Evolutionary conservation across 2,113 vertebrate species (phyloP).

Genomic region (Bufo gargarizans): DNA sequence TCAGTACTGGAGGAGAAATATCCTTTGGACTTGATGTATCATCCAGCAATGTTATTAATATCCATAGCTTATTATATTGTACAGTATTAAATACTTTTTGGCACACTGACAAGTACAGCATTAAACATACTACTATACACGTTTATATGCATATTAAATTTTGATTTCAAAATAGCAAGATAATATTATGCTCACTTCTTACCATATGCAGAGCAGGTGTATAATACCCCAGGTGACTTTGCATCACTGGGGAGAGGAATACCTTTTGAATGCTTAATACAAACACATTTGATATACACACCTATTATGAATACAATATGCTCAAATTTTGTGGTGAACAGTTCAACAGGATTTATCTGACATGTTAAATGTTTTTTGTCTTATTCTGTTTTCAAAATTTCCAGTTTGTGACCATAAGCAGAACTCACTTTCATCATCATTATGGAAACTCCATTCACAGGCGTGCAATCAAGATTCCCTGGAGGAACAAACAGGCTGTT

Average conservation of each 20-base stretch:
- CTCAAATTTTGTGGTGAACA: background rate
- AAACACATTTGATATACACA: background rate
- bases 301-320: background rate
- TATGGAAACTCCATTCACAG: slow-evolving; percentile 33
- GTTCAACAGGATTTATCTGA: background rate
- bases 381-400: background rate
- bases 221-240: background rate
- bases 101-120: background rate
- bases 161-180: slow-evolving; percentile 1
- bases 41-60: background rate
- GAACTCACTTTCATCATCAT: slow-evolving; percentile 31
- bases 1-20: background rate
- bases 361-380: background rate
- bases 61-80: background rate
- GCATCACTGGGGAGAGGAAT: background rate
- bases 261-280: background rate
- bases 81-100: background rate
- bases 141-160: background rate
- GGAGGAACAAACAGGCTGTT: slow-evolving; percentile 49
- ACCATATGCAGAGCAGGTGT: slow-evolving; percentile 28
- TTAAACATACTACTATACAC: background rate
- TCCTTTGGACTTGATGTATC: background rate
- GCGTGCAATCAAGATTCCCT: slow-evolving; percentile 44
- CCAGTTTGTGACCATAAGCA: slow-evolving; percentile 34
- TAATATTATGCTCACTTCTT: slow-evolving; percentile 23